phyloP scores from a whole-genome alignment of 2,113 vertebrate genomes.

The Nasalis larvatus region DNA sequence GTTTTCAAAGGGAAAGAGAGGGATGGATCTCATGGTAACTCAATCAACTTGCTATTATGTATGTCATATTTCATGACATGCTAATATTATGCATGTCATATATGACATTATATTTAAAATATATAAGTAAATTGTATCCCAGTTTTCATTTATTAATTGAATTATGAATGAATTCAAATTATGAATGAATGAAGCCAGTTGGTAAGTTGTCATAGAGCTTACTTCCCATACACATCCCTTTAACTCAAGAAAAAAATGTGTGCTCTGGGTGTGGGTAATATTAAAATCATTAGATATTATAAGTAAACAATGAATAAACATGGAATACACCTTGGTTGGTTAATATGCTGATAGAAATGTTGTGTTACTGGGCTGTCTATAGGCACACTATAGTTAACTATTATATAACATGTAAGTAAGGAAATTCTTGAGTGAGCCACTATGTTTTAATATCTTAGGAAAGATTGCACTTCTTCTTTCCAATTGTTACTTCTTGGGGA shows the following conservation, averaged over 20 bases:
- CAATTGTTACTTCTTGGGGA: slow-evolving; percentile 42
- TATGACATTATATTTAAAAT: background rate
- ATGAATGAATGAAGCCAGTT: background rate
- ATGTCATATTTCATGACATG: background rate
- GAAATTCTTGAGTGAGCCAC: background rate
- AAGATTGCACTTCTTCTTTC: background rate
- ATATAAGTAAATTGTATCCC: background rate
- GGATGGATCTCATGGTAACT: background rate
- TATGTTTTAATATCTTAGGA: slow-evolving; percentile 51
- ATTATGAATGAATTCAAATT: background rate
- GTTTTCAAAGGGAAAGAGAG: background rate
- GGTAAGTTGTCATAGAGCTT: background rate
- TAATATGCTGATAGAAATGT: background rate
- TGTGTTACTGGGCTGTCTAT: background rate
- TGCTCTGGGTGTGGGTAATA: background rate
- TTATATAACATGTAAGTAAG: background rate
- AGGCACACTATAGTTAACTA: background rate
- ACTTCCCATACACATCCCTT: background rate
- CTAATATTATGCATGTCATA: background rate
- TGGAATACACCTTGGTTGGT: background rate
- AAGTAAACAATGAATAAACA: background rate
- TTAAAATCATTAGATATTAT: slow-evolving; percentile 3
- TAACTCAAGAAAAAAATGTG: background rate
- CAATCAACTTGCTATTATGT: background rate
- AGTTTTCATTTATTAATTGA: background rate